A percentile compares a stretch with the other conserved stretches of the same genome.
These are phyloP conservation scores for Homarus gammarus DNA, from an alignment of 2,888 invertebrate species.

Conservation along the genomic window DNA sequence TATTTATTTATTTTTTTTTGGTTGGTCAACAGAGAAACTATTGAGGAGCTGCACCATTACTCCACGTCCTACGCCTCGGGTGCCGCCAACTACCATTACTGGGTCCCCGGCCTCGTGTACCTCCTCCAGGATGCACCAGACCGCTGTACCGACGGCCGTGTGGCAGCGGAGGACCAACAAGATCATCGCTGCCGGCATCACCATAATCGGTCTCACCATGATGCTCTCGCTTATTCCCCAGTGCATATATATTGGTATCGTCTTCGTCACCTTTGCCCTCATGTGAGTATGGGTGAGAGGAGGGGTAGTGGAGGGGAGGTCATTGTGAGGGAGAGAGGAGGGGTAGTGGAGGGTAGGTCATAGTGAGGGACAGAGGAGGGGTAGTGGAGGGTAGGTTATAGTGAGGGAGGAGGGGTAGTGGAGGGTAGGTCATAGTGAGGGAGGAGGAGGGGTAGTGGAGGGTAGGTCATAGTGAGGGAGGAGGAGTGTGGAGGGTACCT, in stretches of 20 bases:
- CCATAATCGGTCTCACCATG: slow-evolving; percentile 76
- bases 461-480: too few species aligned
- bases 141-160: slow-evolving; percentile 49
- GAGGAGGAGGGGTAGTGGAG: neutral
- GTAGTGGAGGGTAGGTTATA: neutral
- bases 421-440: neutral
- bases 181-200: slow-evolving; percentile 69
- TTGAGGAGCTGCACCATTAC: neutral
- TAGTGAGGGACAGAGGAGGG: neutral
- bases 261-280: slow-evolving; percentile 69
- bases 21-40: neutral
- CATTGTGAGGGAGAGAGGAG: neutral
- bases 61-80: neutral
- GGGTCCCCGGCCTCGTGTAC: neutral
- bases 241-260: slow-evolving; percentile 75
- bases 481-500: too few species aligned
- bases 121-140: slow-evolving; percentile 38
- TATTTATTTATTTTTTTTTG: too few species aligned
- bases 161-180: slow-evolving; percentile 75
- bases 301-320: neutral
- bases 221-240: slow-evolving; percentile 74
- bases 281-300: slow-evolving; percentile 46
- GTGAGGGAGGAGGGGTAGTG: neutral
- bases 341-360: neutral
- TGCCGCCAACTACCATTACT: too few species aligned